Conservation (phyloP, 37 sponge, comb jelly and placozoan genomes). For the Theonella swinhoei region DNA sequence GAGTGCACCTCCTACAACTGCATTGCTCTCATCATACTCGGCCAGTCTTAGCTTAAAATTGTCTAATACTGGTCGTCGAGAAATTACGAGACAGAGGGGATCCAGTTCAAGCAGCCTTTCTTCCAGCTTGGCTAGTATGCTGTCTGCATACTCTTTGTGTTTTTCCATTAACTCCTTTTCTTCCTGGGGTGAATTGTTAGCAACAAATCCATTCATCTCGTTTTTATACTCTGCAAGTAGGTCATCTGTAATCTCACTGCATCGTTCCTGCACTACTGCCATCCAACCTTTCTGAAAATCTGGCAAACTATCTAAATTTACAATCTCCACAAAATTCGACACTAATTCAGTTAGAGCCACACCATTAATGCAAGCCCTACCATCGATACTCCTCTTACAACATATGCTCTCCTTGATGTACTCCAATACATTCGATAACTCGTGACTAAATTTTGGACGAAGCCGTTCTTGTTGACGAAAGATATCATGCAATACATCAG, state of each 20-base stretch:
- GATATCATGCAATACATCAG: not conserved
- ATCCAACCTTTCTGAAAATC: not conserved
- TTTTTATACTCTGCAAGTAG: not conserved
- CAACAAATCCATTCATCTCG: not conserved
- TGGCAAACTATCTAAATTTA: not conserved
- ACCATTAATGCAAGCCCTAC: not conserved
- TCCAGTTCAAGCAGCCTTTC: not conserved
- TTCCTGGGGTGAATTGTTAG: not conserved
- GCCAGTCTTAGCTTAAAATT: not conserved
- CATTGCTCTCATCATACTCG: not conserved
- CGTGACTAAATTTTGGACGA: not conserved
- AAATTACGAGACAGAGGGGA: not conserved
- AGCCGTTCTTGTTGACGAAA: not conserved
- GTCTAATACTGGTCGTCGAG: not conserved
- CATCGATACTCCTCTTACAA: not conserved
- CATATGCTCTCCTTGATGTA: not conserved
- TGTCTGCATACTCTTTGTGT: not conserved
- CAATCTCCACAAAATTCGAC: not conserved
- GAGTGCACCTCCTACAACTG: not conserved
- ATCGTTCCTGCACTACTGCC: not conserved
- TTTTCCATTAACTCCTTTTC: not conserved
- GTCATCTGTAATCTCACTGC: not conserved
- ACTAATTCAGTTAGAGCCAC: not conserved
- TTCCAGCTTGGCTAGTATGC: not conserved
- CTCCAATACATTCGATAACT: not conserved